phyloP scores from a whole-genome alignment of 2,797 vertebrate genomes.

The Lophotriccus pileatus region DNA sequence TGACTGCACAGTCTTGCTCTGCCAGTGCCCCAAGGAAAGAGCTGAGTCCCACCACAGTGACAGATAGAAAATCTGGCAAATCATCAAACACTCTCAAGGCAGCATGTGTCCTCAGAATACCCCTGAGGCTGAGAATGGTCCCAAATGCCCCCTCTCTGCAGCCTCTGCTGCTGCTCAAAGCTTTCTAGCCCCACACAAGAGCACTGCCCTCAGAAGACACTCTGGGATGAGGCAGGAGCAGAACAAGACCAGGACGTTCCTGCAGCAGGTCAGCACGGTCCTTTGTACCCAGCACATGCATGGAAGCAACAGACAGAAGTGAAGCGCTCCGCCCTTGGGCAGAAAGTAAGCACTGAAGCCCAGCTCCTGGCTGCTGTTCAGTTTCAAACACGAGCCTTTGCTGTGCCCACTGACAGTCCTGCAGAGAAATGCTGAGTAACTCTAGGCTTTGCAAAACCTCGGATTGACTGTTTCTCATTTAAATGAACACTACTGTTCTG shows the following conservation, averaged over 20 bases:
- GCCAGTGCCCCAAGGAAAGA: neutral
- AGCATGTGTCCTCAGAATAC: accelerated
- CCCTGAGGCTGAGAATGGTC: neutral
- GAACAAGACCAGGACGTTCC: neutral
- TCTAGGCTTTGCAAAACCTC: neutral
- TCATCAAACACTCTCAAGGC: neutral
- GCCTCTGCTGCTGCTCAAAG: neutral
- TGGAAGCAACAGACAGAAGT: neutral
- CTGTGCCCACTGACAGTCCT: neutral
- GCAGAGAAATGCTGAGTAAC: neutral
- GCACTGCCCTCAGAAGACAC: neutral
- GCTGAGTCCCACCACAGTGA: neutral
- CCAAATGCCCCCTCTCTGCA: neutral
- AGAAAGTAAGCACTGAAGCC: neutral
- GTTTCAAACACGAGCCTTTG: neutral
- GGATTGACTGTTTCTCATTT: neutral
- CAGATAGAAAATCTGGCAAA: neutral
- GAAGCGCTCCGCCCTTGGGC: accelerated
- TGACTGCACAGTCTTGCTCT: neutral
- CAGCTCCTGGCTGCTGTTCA: neutral
- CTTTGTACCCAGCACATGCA: neutral
- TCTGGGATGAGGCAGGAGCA: neutral
- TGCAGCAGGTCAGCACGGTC: neutral
- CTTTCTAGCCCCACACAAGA: neutral
- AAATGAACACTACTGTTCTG: neutral